A percentile compares a stretch with the other conserved stretches of the same genome.
Evolutionary conservation across 2,888 invertebrate genomes (phyloP).

Genomic region (Watsonalla binaria): DNA sequence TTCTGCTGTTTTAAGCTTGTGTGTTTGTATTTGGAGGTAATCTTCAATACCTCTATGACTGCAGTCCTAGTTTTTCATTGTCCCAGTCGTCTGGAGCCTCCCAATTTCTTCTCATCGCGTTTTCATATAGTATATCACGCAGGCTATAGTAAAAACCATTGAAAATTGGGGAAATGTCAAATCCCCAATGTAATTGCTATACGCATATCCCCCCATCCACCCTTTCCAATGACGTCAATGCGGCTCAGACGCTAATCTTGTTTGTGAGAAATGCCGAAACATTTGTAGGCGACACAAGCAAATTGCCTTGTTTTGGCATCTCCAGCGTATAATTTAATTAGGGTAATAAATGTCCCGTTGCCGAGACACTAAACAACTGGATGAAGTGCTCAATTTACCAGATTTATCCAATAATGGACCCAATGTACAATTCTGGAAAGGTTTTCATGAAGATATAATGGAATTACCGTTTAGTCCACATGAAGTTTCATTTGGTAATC

Average conservation of each 20-base stretch:
- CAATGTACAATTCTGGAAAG: too few relatives aligned
- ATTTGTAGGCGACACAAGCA: slow-evolving; percentile 8
- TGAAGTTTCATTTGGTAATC: too few relatives aligned
- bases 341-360: neutral
- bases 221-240: slow-evolving; percentile 27
- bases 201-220: slow-evolving; percentile 4
- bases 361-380: neutral
- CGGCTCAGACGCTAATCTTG: slow-evolving; percentile 23
- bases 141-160: too few relatives aligned
- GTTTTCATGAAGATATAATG: neutral
- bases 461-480: neutral
- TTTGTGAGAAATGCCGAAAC: slow-evolving; percentile 22
- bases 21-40: too few relatives aligned
- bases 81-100: too few relatives aligned
- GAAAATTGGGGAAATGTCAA: too few relatives aligned
- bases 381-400: neutral
- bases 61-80: too few relatives aligned
- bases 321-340: neutral
- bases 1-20: too few relatives aligned
- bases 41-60: too few relatives aligned
- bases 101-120: too few relatives aligned
- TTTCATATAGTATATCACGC: too few relatives aligned
- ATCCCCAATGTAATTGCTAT: neutral
- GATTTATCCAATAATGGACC: too few relatives aligned
- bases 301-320: slow-evolving; percentile 6